Evolutionary conservation across 2,888 invertebrate species (phyloP).

Genomic region (Drosophila peninsularis): DNA sequence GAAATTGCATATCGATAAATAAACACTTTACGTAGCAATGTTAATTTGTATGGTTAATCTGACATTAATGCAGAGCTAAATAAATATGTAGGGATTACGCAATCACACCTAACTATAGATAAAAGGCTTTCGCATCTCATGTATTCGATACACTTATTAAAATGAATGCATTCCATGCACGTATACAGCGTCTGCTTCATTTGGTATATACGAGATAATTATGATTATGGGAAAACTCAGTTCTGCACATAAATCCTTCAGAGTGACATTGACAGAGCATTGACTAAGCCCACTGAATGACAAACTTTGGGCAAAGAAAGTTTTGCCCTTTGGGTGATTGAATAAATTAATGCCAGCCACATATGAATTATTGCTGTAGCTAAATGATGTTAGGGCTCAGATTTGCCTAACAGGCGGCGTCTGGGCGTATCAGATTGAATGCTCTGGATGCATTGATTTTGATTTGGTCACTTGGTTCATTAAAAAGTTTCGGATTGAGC

Average conservation of each 20-base stretch:
- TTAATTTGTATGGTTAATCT: constrained; percentile 13
- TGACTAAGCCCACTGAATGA: constrained; percentile 56
- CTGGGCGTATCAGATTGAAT: not conserved
- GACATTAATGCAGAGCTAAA: constrained; percentile 18
- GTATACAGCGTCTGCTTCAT: not conserved
- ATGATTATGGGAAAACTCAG: constrained; percentile 22
- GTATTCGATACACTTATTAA: too few species aligned
- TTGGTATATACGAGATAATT: not conserved
- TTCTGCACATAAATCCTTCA: constrained; percentile 43
- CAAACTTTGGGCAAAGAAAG: constrained; percentile 62
- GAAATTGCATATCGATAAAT: constrained; percentile 12
- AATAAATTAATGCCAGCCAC: constrained; percentile 31
- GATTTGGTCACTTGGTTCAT: constrained; percentile 70
- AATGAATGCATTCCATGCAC: not conserved
- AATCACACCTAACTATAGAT: too few species aligned
- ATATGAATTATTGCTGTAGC: constrained; percentile 45
- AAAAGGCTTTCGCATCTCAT: too few species aligned
- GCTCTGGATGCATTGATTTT: constrained; percentile 48
- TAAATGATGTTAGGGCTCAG: constrained; percentile 34
- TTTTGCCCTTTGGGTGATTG: constrained; percentile 36
- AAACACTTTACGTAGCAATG: too few species aligned
- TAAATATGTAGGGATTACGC: constrained; percentile 22
- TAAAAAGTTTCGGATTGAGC: constrained; percentile 67
- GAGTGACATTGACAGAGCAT: constrained; percentile 59
- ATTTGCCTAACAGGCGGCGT: constrained; percentile 25